phyloP scores from a whole-genome alignment of 2,113 vertebrate species.

The Tricholaema leucomelas region DNA sequence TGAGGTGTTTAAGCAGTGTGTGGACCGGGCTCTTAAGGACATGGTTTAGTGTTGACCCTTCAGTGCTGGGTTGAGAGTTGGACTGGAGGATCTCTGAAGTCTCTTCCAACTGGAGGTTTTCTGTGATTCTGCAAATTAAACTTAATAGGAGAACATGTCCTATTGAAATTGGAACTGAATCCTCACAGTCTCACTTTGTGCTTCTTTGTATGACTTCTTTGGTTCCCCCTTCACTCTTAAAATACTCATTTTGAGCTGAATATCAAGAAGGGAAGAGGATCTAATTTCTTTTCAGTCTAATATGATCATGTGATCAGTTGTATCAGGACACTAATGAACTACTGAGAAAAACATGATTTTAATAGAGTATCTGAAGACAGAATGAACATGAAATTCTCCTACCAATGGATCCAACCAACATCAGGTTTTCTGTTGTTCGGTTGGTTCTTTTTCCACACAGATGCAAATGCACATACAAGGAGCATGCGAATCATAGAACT shows the following conservation, averaged over 20 bases:
- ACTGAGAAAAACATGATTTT: background rate
- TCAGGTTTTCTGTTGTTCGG: background rate
- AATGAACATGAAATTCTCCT: background rate
- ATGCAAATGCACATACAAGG: background rate
- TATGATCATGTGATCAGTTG: background rate
- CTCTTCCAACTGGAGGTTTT: too few relatives aligned
- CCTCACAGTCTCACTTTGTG: background rate
- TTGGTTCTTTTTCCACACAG: background rate
- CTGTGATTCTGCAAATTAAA: background rate
- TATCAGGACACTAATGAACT: background rate
- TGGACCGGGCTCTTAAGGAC: too few relatives aligned
- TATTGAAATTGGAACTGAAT: background rate
- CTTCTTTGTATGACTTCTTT: background rate
- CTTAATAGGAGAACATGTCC: background rate
- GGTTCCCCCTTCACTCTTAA: rapidly evolving
- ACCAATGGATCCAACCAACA: rapidly evolving
- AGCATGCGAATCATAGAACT: too few relatives aligned
- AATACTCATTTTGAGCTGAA: background rate
- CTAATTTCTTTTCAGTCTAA: background rate
- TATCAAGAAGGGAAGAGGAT: background rate
- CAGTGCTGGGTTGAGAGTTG: too few relatives aligned
- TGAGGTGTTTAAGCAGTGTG: too few relatives aligned
- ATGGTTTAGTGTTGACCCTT: too few relatives aligned
- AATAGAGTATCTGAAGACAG: background rate
- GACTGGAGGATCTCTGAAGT: too few relatives aligned